Percentiles rank a stretch among this genome's conserved stretches.
These are phyloP conservation scores for Lethenteron camtschaticum DNA, from an alignment of 2,113 vertebrate species.

Conservation along the genomic window DNA sequence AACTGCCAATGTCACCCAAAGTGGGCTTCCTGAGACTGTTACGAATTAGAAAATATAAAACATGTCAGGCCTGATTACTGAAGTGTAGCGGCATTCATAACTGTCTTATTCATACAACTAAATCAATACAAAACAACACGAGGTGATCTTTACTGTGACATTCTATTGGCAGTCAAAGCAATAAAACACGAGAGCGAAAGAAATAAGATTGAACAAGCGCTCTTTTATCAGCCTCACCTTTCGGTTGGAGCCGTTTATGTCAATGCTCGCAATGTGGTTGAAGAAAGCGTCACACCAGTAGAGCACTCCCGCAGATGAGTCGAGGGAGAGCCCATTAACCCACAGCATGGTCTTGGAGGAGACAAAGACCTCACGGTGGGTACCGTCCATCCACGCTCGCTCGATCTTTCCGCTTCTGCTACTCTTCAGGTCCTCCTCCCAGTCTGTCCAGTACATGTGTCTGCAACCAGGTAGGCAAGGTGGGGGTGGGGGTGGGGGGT, in stretches of 20 bases:
- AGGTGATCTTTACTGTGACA: too few species aligned
- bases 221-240: background rate
- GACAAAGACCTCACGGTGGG: background rate
- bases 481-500: too few species aligned
- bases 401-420: constrained; percentile 1
- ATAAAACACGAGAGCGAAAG: too few species aligned
- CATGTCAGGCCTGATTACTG: too few species aligned
- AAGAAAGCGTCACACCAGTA: constrained; percentile 3
- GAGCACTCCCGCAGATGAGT: background rate
- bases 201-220: too few species aligned
- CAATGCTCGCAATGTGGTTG: background rate
- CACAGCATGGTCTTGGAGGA: constrained; percentile 6
- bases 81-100: too few species aligned
- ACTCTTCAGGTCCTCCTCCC: background rate
- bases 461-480: background rate
- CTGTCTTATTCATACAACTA: too few species aligned
- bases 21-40: too few species aligned
- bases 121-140: too few species aligned
- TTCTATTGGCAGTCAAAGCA: too few species aligned
- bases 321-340: constrained; percentile 1
- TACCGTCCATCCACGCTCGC: constrained; percentile 3
- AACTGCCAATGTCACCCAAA: too few species aligned
- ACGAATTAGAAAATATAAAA: too few species aligned
- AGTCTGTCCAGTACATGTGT: constrained; percentile 4
- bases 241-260: background rate